Evolutionary conservation across 2,113 vertebrate species (phyloP).

Genomic region (Clupea harengus): DNA sequence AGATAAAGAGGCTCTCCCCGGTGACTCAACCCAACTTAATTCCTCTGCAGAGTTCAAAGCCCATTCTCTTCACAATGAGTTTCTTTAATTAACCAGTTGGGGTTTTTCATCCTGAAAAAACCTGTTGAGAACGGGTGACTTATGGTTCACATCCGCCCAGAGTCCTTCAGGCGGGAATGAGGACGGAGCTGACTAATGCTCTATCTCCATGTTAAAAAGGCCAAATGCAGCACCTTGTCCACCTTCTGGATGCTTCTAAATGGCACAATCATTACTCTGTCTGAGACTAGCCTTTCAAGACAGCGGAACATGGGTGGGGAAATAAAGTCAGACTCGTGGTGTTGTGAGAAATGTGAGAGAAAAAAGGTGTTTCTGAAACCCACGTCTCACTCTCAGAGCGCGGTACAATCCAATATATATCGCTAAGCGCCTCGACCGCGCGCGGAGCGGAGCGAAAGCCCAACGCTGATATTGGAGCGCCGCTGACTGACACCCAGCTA

Average conservation of each 20-base stretch:
- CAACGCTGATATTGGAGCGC: not conserved
- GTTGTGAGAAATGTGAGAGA: not conserved
- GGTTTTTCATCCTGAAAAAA: not conserved
- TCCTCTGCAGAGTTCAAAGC: conserved; percentile 43
- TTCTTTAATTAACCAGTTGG: conserved; percentile 31
- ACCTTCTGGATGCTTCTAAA: not conserved
- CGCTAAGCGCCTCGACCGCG: not conserved
- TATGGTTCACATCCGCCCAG: not conserved
- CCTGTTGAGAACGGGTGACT: conserved; percentile 1
- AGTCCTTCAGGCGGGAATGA: conserved; percentile 34
- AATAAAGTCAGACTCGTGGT: not conserved
- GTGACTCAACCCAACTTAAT: conserved; percentile 34
- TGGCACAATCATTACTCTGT: conserved; percentile 12
- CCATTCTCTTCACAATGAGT: conserved; percentile 25
- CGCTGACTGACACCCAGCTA: conserved; percentile 8
- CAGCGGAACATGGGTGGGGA: not conserved
- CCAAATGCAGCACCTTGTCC: not conserved
- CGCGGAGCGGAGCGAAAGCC: not conserved
- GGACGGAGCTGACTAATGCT: conserved; percentile 23
- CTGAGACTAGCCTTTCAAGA: not conserved
- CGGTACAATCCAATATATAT: not conserved
- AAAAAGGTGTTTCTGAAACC: not conserved
- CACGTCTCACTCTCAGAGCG: not conserved
- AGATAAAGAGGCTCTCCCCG: conserved; percentile 31
- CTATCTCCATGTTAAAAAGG: conserved; percentile 31